phyloP scores from a whole-genome alignment of 2,113 vertebrate genomes.

The Gymnobelideus leadbeateri region DNA sequence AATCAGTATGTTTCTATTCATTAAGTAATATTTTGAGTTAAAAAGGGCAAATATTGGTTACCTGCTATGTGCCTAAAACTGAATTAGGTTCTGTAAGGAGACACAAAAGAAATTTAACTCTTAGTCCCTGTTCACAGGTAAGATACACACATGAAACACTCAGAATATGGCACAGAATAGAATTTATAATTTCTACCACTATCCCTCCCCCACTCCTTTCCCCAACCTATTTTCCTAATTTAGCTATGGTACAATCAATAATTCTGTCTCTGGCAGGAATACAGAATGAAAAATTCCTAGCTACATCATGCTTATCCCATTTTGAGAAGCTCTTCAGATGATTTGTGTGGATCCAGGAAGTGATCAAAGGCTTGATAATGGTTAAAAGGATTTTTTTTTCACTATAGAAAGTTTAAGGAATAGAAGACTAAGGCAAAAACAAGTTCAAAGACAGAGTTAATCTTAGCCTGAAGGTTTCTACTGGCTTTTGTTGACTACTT shows the following conservation, averaged over 20 bases:
- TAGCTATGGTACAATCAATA: background rate
- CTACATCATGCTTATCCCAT: background rate
- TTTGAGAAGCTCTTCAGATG: background rate
- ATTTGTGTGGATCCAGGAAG: background rate
- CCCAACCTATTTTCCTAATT: background rate
- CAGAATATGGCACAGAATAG: background rate
- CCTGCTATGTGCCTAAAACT: background rate
- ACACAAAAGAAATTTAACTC: background rate
- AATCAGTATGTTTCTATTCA: background rate
- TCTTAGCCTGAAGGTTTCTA: background rate
- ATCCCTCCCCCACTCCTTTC: background rate
- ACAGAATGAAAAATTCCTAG: background rate
- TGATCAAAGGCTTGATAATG: background rate
- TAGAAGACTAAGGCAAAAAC: background rate
- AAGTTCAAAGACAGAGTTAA: background rate
- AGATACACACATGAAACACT: background rate
- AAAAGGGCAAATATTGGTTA: background rate
- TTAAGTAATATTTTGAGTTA: background rate
- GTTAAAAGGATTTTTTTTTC: background rate
- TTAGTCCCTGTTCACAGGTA: background rate
- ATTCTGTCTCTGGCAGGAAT: background rate
- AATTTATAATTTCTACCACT: background rate
- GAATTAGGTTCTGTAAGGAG: background rate
- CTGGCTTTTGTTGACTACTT: background rate
- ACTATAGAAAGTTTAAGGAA: background rate